phyloP scores from a whole-genome alignment of 2,113 vertebrate genomes.

The Candoia aspera region DNA sequence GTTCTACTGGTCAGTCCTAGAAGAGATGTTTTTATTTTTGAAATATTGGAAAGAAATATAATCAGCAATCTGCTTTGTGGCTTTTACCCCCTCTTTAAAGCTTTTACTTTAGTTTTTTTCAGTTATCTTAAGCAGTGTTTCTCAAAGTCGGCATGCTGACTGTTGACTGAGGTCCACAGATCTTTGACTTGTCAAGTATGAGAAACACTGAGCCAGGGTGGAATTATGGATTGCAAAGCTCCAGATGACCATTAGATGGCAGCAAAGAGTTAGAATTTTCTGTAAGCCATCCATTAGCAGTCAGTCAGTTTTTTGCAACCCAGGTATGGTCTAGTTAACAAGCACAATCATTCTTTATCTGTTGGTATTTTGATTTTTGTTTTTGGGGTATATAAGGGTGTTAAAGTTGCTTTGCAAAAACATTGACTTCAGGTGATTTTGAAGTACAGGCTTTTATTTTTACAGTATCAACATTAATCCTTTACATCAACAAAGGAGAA shows the following conservation, averaged over 20 bases:
- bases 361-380: background rate
- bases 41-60: constrained; percentile 2
- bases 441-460: background rate
- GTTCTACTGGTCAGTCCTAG: background rate
- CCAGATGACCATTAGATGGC: background rate
- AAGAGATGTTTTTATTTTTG: background rate
- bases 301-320: background rate
- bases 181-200: background rate
- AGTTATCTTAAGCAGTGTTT: background rate
- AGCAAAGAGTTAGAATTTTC: background rate
- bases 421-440: background rate
- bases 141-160: background rate
- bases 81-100: background rate
- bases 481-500: background rate
- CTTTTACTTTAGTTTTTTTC: background rate
- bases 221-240: background rate
- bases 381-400: background rate
- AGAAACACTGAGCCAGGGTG: background rate
- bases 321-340: background rate
- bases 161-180: background rate
- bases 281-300: background rate
- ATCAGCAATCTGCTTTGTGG: background rate
- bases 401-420: background rate
- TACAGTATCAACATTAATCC: background rate
- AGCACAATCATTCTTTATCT: background rate